These are phyloP conservation scores for Lingula anatina DNA, from an alignment of 2,888 invertebrate species.

Conservation along the genomic window DNA sequence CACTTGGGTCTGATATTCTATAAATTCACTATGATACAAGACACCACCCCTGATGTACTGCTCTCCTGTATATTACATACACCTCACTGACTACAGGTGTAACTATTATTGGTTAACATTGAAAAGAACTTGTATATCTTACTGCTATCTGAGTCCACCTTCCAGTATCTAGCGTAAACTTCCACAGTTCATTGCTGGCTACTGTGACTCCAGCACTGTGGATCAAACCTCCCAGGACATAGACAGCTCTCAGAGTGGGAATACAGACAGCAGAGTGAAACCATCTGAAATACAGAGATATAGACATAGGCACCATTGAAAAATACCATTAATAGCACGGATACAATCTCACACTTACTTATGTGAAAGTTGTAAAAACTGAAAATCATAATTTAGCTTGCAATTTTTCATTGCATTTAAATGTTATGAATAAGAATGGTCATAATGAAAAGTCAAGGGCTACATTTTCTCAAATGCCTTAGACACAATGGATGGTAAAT, in stretches of 20 bases:
- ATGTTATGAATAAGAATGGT: no score
- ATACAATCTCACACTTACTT: background rate
- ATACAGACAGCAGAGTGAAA: conserved; percentile 89
- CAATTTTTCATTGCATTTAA: background rate
- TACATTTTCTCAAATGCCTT: no score
- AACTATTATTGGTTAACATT: no score
- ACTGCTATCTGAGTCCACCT: conserved; percentile 48
- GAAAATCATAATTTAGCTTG: background rate
- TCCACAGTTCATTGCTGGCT: conserved; percentile 85
- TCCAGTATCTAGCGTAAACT: conserved; percentile 61
- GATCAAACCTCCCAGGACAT: conserved; percentile 80
- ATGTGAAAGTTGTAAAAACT: background rate
- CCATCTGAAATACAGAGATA: conserved; percentile 67
- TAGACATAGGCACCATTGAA: no score
- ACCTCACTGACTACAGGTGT: no score
- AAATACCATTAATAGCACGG: background rate
- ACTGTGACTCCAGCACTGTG: conserved; percentile 40
- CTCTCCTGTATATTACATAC: no score
- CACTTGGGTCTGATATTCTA: no score
- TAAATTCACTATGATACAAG: no score
- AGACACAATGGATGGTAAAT: no score
- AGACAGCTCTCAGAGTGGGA: conserved; percentile 76
- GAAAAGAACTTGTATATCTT: no score
- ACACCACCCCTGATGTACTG: no score
- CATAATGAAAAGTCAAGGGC: no score